Evolutionary conservation across 2,797 vertebrate genomes (phyloP).

Genomic region (Molossus alvarezi): DNA sequence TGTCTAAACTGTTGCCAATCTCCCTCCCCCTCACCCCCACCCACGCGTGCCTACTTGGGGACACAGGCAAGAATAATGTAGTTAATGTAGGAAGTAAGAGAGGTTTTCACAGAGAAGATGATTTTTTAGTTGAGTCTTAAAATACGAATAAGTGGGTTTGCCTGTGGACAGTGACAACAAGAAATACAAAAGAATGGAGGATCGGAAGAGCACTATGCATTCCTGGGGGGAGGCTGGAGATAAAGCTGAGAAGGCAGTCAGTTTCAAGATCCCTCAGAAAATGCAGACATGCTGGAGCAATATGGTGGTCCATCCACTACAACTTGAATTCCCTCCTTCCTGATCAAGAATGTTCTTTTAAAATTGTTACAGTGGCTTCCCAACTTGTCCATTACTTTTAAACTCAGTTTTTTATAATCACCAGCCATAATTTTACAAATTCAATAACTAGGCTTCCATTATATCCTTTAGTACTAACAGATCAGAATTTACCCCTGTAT

Average conservation of each 20-base stretch:
- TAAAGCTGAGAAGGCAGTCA: not conserved
- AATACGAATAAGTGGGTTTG: not conserved
- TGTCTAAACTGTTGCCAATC: not conserved
- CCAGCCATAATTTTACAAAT: not conserved
- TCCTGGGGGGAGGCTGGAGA: not conserved
- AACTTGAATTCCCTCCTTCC: not conserved
- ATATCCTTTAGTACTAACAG: not conserved
- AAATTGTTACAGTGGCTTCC: not conserved
- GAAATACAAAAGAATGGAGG: not conserved
- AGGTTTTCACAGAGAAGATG: not conserved
- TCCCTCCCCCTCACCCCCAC: not conserved
- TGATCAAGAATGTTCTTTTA: not conserved
- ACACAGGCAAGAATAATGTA: not conserved
- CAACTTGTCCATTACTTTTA: not conserved
- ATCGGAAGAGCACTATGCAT: not conserved
- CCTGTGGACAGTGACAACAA: not conserved
- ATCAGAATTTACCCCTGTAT: not conserved
- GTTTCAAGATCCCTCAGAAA: not conserved
- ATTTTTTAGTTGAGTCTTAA: slow-evolving; percentile 25
- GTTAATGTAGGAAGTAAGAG: not conserved
- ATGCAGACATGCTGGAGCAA: not conserved
- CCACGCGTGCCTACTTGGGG: too few species aligned
- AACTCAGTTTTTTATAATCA: not conserved
- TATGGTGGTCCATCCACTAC: not conserved
- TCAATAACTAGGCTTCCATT: not conserved